Conservation (phyloP, 2,888 invertebrate genomes). For the Fragum whitleyi region DNA sequence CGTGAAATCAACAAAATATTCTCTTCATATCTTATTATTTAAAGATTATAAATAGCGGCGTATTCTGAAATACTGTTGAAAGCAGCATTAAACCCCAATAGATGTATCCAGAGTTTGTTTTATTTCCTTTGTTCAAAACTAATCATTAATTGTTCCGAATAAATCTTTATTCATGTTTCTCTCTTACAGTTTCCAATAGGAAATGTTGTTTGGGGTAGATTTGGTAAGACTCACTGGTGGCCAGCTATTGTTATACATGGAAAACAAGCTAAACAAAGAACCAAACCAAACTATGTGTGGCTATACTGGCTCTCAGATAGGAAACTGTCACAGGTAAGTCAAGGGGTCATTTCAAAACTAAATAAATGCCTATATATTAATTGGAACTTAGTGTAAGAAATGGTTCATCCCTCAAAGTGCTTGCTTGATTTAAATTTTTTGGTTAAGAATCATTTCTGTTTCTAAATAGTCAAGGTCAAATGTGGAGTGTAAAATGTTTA, state of each 20-base stretch:
- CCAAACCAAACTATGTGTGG: constrained; percentile 42
- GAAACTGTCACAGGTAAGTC: constrained; percentile 47
- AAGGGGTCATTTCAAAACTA: neutral
- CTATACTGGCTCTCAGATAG: constrained; percentile 49
- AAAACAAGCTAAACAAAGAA: constrained; percentile 15
- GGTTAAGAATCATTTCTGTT: neutral
- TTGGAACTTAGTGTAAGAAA: neutral
- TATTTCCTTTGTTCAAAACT: too few species aligned
- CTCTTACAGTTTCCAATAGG: constrained; percentile 23
- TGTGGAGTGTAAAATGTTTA: too few species aligned
- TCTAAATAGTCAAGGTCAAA: too few species aligned
- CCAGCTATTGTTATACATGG: constrained; percentile 39
- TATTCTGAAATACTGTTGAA: too few species aligned
- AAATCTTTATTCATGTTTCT: too few species aligned
- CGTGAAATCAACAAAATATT: too few species aligned
- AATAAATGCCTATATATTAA: neutral
- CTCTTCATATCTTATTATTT: too few species aligned
- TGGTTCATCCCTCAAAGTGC: neutral
- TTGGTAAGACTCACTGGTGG: constrained; percentile 44
- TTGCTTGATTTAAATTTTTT: neutral
- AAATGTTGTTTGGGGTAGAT: constrained; percentile 49
- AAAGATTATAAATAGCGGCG: too few species aligned
- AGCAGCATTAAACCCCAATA: too few species aligned
- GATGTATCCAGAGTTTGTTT: too few species aligned
- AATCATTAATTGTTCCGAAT: too few species aligned